phyloP scores from a whole-genome alignment of 2,888 invertebrate species.

The Neoascia interrupta region DNA sequence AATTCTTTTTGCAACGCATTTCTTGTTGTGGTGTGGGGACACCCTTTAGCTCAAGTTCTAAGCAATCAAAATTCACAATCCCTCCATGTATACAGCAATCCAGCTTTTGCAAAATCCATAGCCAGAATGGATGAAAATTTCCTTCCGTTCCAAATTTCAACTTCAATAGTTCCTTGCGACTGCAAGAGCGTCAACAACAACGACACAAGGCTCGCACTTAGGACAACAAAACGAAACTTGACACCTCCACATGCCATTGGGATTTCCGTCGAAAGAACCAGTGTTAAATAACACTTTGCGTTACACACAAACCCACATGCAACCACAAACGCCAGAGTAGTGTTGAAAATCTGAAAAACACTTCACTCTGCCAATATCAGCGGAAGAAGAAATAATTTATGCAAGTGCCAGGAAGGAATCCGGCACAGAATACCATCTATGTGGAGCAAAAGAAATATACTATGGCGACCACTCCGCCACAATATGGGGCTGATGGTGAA shows the following conservation, averaged over 20 bases:
- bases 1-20: too few species aligned
- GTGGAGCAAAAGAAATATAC: conserved; percentile 34
- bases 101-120: too few species aligned
- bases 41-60: too few species aligned
- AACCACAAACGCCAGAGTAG: too few species aligned
- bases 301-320: too few species aligned
- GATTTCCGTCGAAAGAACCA: conserved; percentile 16
- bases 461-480: conserved; percentile 9
- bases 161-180: conserved; percentile 28
- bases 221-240: conserved; percentile 40
- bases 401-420: conserved; percentile 29
- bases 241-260: conserved; percentile 37
- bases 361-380: conserved; percentile 62
- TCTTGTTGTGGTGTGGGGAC: too few species aligned
- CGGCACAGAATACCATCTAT: conserved; percentile 1
- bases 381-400: conserved; percentile 53
- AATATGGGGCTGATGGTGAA: neutral
- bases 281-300: conserved; percentile 63
- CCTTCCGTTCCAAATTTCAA: conserved; percentile 35
- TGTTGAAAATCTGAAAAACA: conserved; percentile 25
- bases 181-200: conserved; percentile 14
- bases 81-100: too few species aligned
- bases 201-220: conserved; percentile 10
- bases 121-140: conserved; percentile 31
- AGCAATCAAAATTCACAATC: too few species aligned